These are phyloP conservation scores for Eriocheir sinensis DNA, from an alignment of 1,140 invertebrate species.

Conservation along the genomic window DNA sequence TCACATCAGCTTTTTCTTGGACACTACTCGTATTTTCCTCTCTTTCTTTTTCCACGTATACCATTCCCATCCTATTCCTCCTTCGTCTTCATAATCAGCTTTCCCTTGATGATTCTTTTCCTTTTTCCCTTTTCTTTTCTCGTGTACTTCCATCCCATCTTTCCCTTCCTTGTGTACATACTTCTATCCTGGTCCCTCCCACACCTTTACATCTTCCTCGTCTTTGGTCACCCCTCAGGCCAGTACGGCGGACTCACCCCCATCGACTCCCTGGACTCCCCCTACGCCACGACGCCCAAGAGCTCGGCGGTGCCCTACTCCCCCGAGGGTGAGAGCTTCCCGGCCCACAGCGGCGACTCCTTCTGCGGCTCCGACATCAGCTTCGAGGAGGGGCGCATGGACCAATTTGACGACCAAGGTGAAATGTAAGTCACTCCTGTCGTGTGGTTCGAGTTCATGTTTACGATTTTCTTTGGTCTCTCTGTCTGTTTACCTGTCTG, in stretches of 20 bases:
- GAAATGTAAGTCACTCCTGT: constrained; percentile 81
- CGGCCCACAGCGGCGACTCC: constrained; percentile 92
- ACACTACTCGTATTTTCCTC: neutral
- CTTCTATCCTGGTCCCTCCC: neutral
- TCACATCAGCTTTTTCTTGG: neutral
- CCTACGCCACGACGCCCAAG: constrained; percentile 79
- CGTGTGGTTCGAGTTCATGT: no score
- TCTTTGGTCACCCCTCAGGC: constrained; percentile 28
- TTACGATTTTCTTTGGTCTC: no score
- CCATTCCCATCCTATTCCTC: neutral
- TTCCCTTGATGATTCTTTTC: neutral
- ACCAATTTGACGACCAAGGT: constrained; percentile 81
- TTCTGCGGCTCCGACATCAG: constrained; percentile 91
- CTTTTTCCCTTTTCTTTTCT: neutral
- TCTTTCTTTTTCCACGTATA: neutral
- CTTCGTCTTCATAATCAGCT: neutral
- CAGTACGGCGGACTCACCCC: constrained; percentile 78
- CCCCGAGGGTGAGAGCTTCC: constrained; percentile 78
- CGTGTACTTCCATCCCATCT: neutral
- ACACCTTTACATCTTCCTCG: no score
- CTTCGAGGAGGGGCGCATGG: constrained; percentile 77
- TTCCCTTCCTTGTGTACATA: neutral
- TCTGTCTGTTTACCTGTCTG: no score
- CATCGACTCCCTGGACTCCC: constrained; percentile 78
- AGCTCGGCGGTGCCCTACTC: constrained; percentile 76